Evolutionary conservation across 2,113 vertebrate genomes (phyloP).

Genomic region (Rhinoderma darwinii): DNA sequence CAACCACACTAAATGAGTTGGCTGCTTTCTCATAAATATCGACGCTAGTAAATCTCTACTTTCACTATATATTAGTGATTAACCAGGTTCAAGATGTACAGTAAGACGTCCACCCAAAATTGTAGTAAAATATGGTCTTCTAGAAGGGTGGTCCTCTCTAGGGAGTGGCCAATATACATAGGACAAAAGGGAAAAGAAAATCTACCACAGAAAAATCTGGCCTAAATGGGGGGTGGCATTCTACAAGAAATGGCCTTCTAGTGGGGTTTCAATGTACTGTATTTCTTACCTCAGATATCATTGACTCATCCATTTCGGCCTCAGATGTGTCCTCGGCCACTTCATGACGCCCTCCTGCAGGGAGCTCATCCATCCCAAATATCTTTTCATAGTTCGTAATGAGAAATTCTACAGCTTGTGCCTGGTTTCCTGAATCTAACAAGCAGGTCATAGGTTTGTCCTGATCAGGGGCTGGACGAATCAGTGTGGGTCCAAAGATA

Average conservation of each 20-base stretch:
- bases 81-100: background rate
- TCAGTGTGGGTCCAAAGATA: conserved; percentile 88
- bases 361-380: conserved; percentile 75
- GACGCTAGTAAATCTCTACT: too few species aligned
- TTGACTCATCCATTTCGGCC: conserved; percentile 46
- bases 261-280: background rate
- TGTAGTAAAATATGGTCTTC: background rate
- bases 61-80: too few species aligned
- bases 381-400: conserved; percentile 79
- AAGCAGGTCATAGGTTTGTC: conserved; percentile 79
- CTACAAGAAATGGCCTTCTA: too few species aligned
- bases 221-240: background rate
- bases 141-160: background rate
- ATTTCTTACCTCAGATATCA: conserved; percentile 2
- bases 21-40: too few species aligned
- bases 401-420: conserved; percentile 86
- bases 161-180: background rate
- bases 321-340: background rate
- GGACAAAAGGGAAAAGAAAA: background rate
- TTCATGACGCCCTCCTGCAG: conserved; percentile 61
- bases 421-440: conserved; percentile 86
- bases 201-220: background rate
- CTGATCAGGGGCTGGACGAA: conserved; percentile 75
- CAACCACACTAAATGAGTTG: too few species aligned
- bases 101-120: background rate